phyloP scores from a whole-genome alignment of 2,888 invertebrate species.

The Chydorus sphaericus region DNA sequence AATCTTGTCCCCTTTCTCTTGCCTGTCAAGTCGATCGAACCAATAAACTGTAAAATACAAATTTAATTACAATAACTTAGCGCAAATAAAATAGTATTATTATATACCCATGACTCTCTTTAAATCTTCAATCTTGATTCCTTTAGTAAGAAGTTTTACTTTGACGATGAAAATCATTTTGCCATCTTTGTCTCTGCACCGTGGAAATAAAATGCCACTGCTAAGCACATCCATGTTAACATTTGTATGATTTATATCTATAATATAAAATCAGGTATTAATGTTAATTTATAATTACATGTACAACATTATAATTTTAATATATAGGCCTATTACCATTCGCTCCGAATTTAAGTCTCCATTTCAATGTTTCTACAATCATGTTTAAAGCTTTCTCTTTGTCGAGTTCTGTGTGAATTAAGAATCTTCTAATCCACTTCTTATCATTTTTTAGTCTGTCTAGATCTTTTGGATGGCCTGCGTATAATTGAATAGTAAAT shows the following conservation, averaged over 20 bases:
- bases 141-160: slow-evolving; percentile 64
- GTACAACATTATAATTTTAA: no score
- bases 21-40: slow-evolving; percentile 32
- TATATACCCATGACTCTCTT: slow-evolving; percentile 62
- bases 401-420: slow-evolving; percentile 55
- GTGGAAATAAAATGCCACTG: slow-evolving; percentile 62
- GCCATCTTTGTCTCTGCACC: slow-evolving; percentile 66
- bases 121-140: slow-evolving; percentile 56
- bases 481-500: no score
- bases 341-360: slow-evolving; percentile 62
- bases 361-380: slow-evolving; percentile 63
- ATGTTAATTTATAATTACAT: background rate
- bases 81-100: slow-evolving; percentile 7
- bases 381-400: slow-evolving; percentile 51
- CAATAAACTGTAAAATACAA: background rate
- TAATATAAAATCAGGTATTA: slow-evolving; percentile 21
- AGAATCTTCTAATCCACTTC: slow-evolving; percentile 53
- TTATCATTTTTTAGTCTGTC: slow-evolving; percentile 49
- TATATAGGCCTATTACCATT: slow-evolving; percentile 38
- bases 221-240: slow-evolving; percentile 55
- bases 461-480: slow-evolving; percentile 58
- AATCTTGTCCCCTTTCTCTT: slow-evolving; percentile 57
- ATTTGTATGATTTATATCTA: slow-evolving; percentile 52
- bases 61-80: background rate
- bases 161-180: slow-evolving; percentile 60